Evolutionary conservation across 2,888 invertebrate genomes (phyloP).

Genomic region (Tanaodytes sp.): DNA sequence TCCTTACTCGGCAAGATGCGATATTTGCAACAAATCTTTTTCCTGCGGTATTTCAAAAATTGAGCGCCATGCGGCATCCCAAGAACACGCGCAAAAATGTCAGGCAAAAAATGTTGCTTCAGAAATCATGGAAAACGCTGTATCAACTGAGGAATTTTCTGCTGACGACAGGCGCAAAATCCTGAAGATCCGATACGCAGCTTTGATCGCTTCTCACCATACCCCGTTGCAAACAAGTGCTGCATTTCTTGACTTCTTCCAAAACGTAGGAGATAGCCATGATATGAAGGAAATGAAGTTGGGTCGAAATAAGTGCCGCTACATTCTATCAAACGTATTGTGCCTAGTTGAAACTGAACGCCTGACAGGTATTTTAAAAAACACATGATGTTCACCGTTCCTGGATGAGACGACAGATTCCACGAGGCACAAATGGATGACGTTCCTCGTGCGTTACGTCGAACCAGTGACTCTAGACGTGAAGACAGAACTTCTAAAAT

Average conservation of each 20-base stretch:
- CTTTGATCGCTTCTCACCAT: neutral
- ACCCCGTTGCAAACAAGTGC: neutral
- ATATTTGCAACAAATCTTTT: neutral
- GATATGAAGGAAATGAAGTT: neutral
- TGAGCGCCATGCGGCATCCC: neutral
- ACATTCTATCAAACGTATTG: slow-evolving; percentile 18
- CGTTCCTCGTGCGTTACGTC: slow-evolving; percentile 20
- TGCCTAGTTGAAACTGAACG: slow-evolving; percentile 10
- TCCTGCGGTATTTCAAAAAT: slow-evolving; percentile 1
- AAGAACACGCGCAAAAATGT: neutral
- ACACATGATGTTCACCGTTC: slow-evolving; percentile 25
- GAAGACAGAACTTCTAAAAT: slow-evolving; percentile 4
- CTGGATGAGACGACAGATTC: slow-evolving; percentile 28
- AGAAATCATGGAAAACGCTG: no score
- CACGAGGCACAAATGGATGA: slow-evolving; percentile 24
- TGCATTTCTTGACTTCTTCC: neutral
- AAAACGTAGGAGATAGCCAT: neutral
- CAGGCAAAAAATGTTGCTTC: no score
- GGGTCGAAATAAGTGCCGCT: neutral
- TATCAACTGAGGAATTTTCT: no score
- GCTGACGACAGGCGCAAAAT: neutral
- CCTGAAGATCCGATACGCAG: slow-evolving; percentile 6
- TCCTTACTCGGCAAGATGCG: slow-evolving; percentile 5
- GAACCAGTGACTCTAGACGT: slow-evolving; percentile 3
- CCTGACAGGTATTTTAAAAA: neutral